phyloP scores from a whole-genome alignment of 2,797 vertebrate species.

The Chelonia mydas region DNA sequence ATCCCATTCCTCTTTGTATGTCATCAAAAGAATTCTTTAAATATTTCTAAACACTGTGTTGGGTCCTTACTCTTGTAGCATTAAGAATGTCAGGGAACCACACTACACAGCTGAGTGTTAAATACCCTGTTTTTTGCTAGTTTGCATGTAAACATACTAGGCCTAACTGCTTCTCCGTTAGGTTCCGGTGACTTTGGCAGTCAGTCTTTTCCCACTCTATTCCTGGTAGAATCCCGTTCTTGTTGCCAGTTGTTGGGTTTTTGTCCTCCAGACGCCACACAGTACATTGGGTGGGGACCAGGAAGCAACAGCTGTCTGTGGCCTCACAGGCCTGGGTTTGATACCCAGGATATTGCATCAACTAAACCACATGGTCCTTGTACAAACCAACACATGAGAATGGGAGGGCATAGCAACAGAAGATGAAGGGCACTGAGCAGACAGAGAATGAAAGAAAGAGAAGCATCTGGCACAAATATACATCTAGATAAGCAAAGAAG shows the following conservation, averaged over 20 bases:
- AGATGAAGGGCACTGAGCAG: background rate
- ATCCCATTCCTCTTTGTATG: background rate
- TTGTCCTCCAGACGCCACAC: background rate
- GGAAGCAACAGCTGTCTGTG: too few relatives aligned
- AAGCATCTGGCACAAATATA: background rate
- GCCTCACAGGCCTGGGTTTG: too few relatives aligned
- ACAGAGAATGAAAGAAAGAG: background rate
- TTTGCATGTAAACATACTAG: background rate
- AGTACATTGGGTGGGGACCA: background rate
- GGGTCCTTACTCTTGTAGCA: background rate
- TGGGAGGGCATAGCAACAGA: background rate
- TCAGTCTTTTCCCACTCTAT: conserved; percentile 5
- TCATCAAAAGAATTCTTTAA: conserved; percentile 27
- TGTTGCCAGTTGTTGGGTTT: background rate
- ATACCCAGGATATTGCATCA: too few relatives aligned
- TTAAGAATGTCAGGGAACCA: background rate
- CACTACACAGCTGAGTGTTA: background rate
- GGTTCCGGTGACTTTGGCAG: background rate
- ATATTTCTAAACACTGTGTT: background rate
- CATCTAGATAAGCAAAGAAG: background rate
- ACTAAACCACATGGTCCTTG: background rate
- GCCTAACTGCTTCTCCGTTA: background rate
- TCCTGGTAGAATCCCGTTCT: background rate
- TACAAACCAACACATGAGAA: background rate
- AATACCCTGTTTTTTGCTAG: background rate